phyloP scores from a whole-genome alignment of 2,888 invertebrate species.

The Agapetus fuscipes region DNA sequence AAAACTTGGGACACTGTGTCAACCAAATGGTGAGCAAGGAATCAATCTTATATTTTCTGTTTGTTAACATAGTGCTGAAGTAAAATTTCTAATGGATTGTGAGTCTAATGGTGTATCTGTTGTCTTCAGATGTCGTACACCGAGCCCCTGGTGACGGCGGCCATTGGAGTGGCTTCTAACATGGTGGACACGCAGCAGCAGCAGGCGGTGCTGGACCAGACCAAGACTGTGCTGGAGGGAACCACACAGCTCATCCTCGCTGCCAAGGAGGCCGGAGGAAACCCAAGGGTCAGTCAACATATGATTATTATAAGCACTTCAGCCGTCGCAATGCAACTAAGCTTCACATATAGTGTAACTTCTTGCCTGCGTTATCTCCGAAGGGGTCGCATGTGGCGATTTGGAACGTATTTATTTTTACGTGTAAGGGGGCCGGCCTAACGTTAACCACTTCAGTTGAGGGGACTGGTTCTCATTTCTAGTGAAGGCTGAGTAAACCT shows the following conservation, averaged over 20 bases:
- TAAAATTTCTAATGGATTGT: not conserved
- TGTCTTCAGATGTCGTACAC: conserved; percentile 55
- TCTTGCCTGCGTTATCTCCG: too few species aligned
- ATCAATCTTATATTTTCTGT: not conserved
- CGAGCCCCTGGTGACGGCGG: conserved; percentile 75
- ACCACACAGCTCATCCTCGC: conserved; percentile 75
- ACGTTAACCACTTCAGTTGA: too few species aligned
- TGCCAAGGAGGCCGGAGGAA: conserved; percentile 85
- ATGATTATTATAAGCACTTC: not conserved
- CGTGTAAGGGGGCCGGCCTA: too few species aligned
- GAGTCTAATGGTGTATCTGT: not conserved
- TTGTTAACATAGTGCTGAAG: not conserved
- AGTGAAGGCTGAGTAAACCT: too few species aligned
- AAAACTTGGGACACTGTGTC: conserved; percentile 84
- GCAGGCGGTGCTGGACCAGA: conserved; percentile 77
- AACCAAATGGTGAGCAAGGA: conserved; percentile 54
- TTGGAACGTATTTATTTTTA: too few species aligned
- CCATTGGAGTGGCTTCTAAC: conserved; percentile 82
- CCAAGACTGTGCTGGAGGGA: conserved; percentile 92
- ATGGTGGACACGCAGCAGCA: conserved; percentile 83
- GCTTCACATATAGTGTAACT: too few species aligned
- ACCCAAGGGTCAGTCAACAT: conserved; percentile 58
- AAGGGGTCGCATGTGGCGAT: too few species aligned
- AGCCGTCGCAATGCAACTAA: too few species aligned
- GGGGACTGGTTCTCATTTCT: too few species aligned